phyloP scores from a whole-genome alignment of 2,797 vertebrate genomes.

The Cephalopachus bancanus region DNA sequence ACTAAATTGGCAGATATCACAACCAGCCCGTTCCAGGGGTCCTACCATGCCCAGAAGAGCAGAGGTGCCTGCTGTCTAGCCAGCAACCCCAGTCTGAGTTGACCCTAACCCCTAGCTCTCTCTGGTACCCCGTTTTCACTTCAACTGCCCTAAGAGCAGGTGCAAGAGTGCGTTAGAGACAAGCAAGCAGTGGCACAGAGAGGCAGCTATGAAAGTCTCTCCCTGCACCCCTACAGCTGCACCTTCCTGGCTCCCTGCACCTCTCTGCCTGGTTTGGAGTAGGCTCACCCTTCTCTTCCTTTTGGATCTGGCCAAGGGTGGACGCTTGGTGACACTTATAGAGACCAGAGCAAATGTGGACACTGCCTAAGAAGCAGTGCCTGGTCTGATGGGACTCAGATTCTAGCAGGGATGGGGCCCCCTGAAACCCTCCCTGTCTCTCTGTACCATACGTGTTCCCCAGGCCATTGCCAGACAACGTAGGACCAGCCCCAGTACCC shows the following conservation, averaged over 20 bases:
- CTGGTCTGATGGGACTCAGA: neutral
- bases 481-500: neutral
- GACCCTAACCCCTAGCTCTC: neutral
- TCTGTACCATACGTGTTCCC: neutral
- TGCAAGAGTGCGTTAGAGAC: rapidly evolving
- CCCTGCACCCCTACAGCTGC: neutral
- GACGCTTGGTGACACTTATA: neutral
- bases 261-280: rapidly evolving
- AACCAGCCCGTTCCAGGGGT: neutral
- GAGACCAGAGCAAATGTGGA: neutral
- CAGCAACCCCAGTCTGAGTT: neutral
- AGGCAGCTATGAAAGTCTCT: neutral
- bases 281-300: neutral
- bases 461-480: neutral
- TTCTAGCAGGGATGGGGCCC: neutral
- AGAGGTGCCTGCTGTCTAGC: neutral
- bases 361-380: neutral
- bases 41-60: neutral
- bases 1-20: too few species aligned
- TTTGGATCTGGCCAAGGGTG: neutral
- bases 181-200: neutral
- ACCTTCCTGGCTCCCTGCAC: neutral
- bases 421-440: neutral
- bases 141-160: neutral
- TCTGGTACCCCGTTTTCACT: neutral